Evolutionary conservation across 2,113 vertebrate genomes (phyloP).

Genomic region (Triplophysa tibetana): DNA sequence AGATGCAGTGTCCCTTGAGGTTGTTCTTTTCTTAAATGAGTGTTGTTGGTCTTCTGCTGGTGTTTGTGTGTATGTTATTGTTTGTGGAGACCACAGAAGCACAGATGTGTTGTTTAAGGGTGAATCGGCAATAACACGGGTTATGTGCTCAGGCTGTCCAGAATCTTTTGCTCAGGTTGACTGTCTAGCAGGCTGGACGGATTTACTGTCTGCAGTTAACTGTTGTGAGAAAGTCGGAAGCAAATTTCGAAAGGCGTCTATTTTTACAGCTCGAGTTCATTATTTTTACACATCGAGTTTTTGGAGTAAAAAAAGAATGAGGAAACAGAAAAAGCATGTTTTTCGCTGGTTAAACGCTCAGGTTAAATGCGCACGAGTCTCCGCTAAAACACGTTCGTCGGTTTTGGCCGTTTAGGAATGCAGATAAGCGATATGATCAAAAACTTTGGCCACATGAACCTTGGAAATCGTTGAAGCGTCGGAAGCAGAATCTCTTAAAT

Average conservation of each 20-base stretch:
- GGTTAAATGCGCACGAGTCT: slow-evolving; percentile 62
- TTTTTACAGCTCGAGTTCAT: slow-evolving; percentile 53
- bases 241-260: slow-evolving; percentile 49
- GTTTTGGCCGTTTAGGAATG: slow-evolving; percentile 28
- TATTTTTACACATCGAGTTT: slow-evolving; percentile 10
- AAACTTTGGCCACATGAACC: background rate
- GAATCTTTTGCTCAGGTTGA: slow-evolving; percentile 62
- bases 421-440: background rate
- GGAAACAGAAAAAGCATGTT: slow-evolving; percentile 28
- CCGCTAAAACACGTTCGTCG: slow-evolving; percentile 57
- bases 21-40: background rate
- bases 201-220: slow-evolving; percentile 30
- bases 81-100: background rate
- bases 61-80: slow-evolving; percentile 13
- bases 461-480: background rate
- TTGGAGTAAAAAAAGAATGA: background rate
- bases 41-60: slow-evolving; percentile 4
- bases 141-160: slow-evolving; percentile 57
- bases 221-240: slow-evolving; percentile 34
- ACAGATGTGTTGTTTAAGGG: slow-evolving; percentile 22
- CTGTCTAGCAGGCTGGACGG: slow-evolving; percentile 76
- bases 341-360: slow-evolving; percentile 63
- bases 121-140: slow-evolving; percentile 67
- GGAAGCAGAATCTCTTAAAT: background rate
- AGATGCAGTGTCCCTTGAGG: slow-evolving; percentile 69